Evolutionary conservation across 2,888 invertebrate species (phyloP), one percentile per base, ranked within the genome.

Genomic region (Drosophila anomelani): DNA sequence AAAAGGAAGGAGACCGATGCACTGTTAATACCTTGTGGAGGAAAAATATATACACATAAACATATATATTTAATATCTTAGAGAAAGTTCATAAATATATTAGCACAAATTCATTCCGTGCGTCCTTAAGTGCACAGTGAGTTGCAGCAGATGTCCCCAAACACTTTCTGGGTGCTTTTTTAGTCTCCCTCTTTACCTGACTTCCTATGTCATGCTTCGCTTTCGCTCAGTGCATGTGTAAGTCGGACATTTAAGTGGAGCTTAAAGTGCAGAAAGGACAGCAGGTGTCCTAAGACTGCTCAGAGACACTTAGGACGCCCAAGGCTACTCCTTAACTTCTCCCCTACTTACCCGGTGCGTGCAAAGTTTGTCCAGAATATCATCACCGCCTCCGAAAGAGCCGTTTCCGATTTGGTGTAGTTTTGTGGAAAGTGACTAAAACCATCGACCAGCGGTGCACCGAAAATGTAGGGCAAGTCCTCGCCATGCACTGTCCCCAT

Each of bases 401-500:
- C 96, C 63, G 96, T 94, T 93, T 98, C 98, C 26, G 96, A 95
- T 92, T 96, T 96, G 12, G 98, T 97, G 93, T 97, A 98, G 93
- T 98, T 98, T 90, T 95, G 95, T 4, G 96, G 96, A 89, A 98
- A 97, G 93, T 97, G 96, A 79, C 94, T 96, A 91, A 93, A 92
- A 5, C 96, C 96, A 77, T 96, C 96, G 12, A 97, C 96, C 53
- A 98, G 93, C 5, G 98, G 98, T 12, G 98, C 98, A 39, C 98
- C 98, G 88, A 98, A 97, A 77, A 98, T 94, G 92, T 97, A 98
- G 0, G 97, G 96, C 74, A 98, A 93, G 89, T 98, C 98, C 92
- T 98, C 98, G 0, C 98, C 98, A 90, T 98, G 97, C 4, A 97
- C 97, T 1, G 97, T 97, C 20, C 98, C 98, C 95, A 97, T 96